These are phyloP conservation scores for Rhizomys pruinosus DNA, from an alignment of 2,113 vertebrate genomes.

Conservation along the genomic window DNA sequence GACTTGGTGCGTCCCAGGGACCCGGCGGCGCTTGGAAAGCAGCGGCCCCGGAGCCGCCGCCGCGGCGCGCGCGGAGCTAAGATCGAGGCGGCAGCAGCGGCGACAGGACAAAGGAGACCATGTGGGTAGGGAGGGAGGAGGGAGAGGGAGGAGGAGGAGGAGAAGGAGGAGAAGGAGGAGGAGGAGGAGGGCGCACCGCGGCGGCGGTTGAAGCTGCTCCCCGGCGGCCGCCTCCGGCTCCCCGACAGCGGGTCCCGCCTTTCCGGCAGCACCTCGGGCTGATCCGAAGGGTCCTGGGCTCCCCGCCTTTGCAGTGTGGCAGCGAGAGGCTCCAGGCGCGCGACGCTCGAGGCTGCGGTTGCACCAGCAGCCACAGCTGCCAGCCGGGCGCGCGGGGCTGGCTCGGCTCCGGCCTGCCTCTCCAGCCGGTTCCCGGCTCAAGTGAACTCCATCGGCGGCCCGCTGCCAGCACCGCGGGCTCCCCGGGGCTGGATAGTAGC, in stretches of 20 bases:
- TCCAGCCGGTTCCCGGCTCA: slow-evolving; percentile 68
- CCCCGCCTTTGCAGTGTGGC: slow-evolving; percentile 20
- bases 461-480: slow-evolving; percentile 39
- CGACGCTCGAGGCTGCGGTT: not conserved
- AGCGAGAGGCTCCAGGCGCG: slow-evolving; percentile 17
- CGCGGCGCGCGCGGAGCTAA: slow-evolving; percentile 76
- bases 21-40: not conserved
- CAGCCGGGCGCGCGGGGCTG: slow-evolving; percentile 9
- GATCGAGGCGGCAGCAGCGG: slow-evolving; percentile 80
- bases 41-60: slow-evolving; percentile 65
- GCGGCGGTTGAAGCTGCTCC: slow-evolving; percentile 63
- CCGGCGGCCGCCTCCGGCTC: slow-evolving; percentile 67
- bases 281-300: not conserved
- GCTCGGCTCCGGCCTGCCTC: slow-evolving; percentile 60
- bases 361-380: not conserved
- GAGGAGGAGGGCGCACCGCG: slow-evolving; percentile 26
- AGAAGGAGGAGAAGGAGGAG: slow-evolving; percentile 37
- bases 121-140: slow-evolving; percentile 80
- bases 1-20: not conserved
- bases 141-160: slow-evolving; percentile 66
- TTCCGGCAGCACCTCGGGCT: slow-evolving; percentile 48
- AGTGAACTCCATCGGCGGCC: slow-evolving; percentile 79
- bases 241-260: slow-evolving; percentile 58
- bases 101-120: slow-evolving; percentile 84
- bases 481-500: not conserved